Evolutionary conservation across 64 coral and sea anemone genomes (phyloP), one percentile per base, ranked within the genome.

Genomic region (Porites lutea): DNA sequence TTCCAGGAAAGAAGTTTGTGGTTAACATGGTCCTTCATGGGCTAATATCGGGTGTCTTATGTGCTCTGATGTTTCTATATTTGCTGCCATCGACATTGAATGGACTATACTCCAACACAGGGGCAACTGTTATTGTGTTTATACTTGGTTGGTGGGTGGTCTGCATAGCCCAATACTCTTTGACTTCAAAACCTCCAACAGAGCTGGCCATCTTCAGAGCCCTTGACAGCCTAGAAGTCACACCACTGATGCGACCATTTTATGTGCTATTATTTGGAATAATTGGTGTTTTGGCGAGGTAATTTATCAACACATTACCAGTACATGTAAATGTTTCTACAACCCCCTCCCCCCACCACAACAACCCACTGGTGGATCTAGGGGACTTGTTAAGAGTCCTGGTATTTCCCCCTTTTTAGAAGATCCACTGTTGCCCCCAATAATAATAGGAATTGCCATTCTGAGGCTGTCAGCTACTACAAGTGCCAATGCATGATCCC

Each of bases 241-340:
- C 75, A 15, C 91, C 97, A 72, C 87, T 96, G 44, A 99, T 94
- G 92, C 82, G 97, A 45, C 91, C 97, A 87, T 96, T 99, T 68
- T 96, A 99, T 91, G 89, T 90, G 67, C 8, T 79, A 8, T 6
- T 93, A 20, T 96, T 95, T 96, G 94, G 91, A 78, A 73, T 96
- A 23, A 79, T 85, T 73, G 94, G 94, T 66, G 22, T 94, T 13
- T 51, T 99, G 14, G 51, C 91, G 77, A 85, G 89, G 97, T 99
- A 84, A 79, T 87, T 20, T 5, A 62, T 4, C 12, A 7, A 57
- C 7, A 57, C 12, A 57, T 37, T 37, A 57, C 53, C 12, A 57
- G 0, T 37, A 57, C 53, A 55, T 57, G 54, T 57, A 57, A 37
- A 37, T 37, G 27, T 1, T 37, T 1, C 27, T 37, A 37, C 27